Percentiles rank a stretch among this genome's conserved stretches.
phyloP scores from a whole-genome alignment of 2,888 invertebrate species.

The Leucophenga maculata region DNA sequence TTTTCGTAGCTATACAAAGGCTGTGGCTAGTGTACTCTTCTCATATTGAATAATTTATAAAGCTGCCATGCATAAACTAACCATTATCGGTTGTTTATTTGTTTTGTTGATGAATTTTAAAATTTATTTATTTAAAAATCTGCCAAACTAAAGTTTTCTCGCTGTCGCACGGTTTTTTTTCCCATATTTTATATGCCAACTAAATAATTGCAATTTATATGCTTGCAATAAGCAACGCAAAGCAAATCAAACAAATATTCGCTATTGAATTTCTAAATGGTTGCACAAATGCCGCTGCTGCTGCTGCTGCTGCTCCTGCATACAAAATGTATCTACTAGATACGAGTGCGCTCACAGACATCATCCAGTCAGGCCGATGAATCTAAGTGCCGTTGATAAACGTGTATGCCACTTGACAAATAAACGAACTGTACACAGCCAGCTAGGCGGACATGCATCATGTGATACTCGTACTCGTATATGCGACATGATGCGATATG shows the following conservation, averaged over 20 bases:
- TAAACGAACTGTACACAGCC: constrained; percentile 8
- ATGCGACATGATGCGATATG: neutral
- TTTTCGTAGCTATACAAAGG: too few relatives aligned
- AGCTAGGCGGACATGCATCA: constrained; percentile 13
- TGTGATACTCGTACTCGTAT: constrained; percentile 23
- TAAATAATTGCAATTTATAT: constrained; percentile 56
- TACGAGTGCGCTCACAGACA: neutral
- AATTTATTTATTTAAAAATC: too few relatives aligned
- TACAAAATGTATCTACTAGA: constrained; percentile 2
- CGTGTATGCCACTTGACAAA: constrained; percentile 49
- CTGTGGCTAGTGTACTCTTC: too few relatives aligned
- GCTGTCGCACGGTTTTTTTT: constrained; percentile 32
- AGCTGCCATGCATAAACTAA: too few relatives aligned
- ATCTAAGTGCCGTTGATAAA: constrained; percentile 35
- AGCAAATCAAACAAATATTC: constrained; percentile 40
- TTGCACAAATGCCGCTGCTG: constrained; percentile 58
- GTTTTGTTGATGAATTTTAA: too few relatives aligned
- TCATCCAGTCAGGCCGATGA: constrained; percentile 44
- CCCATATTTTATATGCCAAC: constrained; percentile 56
- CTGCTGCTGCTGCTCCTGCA: too few relatives aligned
- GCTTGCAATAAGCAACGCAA: constrained; percentile 25
- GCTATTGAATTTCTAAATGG: constrained; percentile 56
- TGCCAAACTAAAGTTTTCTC: too few relatives aligned
- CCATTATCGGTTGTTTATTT: too few relatives aligned
- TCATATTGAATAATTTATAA: too few relatives aligned